Base-by-base conservation (phyloP, 64 coral and sea anemone species). In the Montipora sp. region DNA sequence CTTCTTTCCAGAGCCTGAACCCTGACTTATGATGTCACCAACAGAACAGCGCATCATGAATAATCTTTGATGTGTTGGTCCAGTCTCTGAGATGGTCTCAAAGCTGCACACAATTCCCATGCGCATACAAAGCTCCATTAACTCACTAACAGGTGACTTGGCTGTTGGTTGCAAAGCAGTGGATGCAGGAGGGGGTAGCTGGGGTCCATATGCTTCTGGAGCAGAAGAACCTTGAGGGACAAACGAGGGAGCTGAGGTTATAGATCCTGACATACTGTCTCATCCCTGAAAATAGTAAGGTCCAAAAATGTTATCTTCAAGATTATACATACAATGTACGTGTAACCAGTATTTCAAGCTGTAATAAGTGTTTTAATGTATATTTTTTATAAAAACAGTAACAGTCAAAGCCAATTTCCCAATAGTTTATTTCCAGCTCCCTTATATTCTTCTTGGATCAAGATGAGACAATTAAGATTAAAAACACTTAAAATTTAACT, bases 111-210 rank as follows among this genome's bases (percentile, higher is more conserved):
- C 80, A 11, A 96, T 15, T 5, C 92, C 95, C 84, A 96, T 93
- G 21, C 89, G 92, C 88, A 96, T 87, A 23, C 81, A 47, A 48
- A 94, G 82, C 27, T 96, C 92, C 88, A 88, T 93, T 14, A 96
- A 70, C 58, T 96, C 95, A 91, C 92, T 94, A 43, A 96, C 46
- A 5, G 95, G 51, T 47, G 84, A 91, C 77, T 96, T 96, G 8
- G 88, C 51, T 46, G 49, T 5, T 43, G 88, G 75, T 73, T 48
- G 15, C 0, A 80, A 24, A 2, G 83, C 82, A n/a, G 67, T 14
- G n/a, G 20, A 75, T 71, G 95, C 27, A 20, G 36, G 14, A 47
- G 80, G 87, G 0, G 87, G 87, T 21, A 94, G 71, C 36, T 94
- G 92, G 27, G 92, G 92, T 6, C 92, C 92, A 89, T 89, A 94